Conservation (phyloP, 2,888 invertebrate genomes). For the Acanthosepion esculentum region DNA sequence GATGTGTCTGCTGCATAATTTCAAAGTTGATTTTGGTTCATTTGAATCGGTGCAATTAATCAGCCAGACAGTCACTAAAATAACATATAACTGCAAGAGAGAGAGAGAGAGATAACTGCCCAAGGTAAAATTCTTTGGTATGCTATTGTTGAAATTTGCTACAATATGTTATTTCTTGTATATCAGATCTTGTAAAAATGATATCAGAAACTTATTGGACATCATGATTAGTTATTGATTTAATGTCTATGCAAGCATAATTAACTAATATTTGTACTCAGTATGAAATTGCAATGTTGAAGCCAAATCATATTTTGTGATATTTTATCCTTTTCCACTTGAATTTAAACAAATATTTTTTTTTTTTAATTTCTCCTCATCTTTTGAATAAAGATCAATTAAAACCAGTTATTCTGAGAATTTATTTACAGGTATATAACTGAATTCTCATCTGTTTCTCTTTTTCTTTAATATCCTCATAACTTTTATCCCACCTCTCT, state of each 20-base stretch:
- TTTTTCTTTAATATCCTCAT: not conserved
- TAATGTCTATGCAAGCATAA: not conserved
- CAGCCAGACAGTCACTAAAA: too few species aligned
- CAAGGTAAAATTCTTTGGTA: too few species aligned
- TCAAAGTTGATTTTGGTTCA: too few species aligned
- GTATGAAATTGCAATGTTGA: not conserved
- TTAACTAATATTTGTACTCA: not conserved
- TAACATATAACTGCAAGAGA: too few species aligned
- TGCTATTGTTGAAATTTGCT: too few species aligned
- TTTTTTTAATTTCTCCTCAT: not conserved
- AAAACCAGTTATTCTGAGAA: not conserved
- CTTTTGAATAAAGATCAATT: not conserved
- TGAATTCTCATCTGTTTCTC: not conserved
- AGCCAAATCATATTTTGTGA: not conserved
- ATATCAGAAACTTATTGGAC: too few species aligned
- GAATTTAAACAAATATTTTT: not conserved
- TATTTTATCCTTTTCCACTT: not conserved
- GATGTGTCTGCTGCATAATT: too few species aligned
- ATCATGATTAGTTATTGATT: too few species aligned
- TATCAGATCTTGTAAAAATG: too few species aligned
- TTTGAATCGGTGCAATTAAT: too few species aligned
- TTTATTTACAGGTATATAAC: not conserved
- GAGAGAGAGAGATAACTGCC: too few species aligned
- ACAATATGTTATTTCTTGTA: too few species aligned
- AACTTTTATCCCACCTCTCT: not conserved